These are phyloP conservation scores for Trachelipus rathkii DNA, from an alignment of 1,140 invertebrate genomes.

Conservation along the genomic window DNA sequence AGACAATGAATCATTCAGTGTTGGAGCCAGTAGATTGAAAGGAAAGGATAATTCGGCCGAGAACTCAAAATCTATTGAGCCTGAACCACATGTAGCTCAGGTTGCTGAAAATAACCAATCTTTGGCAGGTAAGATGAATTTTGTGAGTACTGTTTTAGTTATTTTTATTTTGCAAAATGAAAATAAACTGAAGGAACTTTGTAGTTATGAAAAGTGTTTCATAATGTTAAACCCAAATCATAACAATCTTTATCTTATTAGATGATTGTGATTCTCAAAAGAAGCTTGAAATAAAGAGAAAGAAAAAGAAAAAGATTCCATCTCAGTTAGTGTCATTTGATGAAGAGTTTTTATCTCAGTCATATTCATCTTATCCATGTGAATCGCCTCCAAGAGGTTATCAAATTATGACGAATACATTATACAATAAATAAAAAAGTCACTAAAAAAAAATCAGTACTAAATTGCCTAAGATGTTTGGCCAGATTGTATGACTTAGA, in stretches of 20 bases:
- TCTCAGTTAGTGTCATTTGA: constrained; percentile 32
- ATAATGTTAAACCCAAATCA: too few species aligned
- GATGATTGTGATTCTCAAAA: not conserved
- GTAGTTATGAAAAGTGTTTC: too few species aligned
- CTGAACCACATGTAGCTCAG: constrained; percentile 50
- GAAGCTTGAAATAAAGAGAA: constrained; percentile 18
- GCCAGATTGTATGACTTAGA: too few species aligned
- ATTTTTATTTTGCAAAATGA: too few species aligned
- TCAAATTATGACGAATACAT: too few species aligned
- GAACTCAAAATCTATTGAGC: constrained; percentile 45
- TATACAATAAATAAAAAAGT: too few species aligned
- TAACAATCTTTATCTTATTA: too few species aligned
- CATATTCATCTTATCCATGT: not conserved
- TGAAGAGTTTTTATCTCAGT: constrained; percentile 20
- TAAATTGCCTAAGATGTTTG: too few species aligned
- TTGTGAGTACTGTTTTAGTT: too few species aligned
- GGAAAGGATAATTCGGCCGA: constrained; percentile 17
- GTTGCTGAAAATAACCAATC: not conserved
- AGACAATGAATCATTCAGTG: constrained; percentile 76
- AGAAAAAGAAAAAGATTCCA: constrained; percentile 26
- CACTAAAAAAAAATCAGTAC: too few species aligned
- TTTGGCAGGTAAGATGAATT: too few species aligned
- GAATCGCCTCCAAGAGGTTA: not conserved
- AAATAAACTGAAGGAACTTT: too few species aligned
- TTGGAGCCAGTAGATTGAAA: constrained; percentile 39